These are phyloP conservation scores for Tamias sibiricus DNA, from an alignment of 2,113 vertebrate species.

Conservation along the genomic window DNA sequence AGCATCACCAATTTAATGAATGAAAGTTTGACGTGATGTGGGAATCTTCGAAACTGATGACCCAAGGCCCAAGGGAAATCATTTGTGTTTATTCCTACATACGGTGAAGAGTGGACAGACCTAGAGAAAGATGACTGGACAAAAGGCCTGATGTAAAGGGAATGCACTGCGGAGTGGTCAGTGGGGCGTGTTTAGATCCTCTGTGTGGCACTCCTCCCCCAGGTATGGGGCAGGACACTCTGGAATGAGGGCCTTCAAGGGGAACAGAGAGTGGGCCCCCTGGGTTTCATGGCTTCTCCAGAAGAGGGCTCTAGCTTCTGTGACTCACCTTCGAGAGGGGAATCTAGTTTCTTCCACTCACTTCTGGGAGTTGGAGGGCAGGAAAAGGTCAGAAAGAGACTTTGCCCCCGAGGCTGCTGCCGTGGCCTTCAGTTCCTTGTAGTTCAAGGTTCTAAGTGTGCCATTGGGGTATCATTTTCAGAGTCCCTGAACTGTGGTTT, in stretches of 20 bases:
- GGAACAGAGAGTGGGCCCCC: background rate
- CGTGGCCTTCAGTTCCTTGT: background rate
- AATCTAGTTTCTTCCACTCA: background rate
- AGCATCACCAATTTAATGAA: background rate
- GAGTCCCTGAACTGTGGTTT: background rate
- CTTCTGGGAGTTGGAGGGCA: background rate
- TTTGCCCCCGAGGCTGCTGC: background rate
- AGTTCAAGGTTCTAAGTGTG: background rate
- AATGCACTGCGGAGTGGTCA: rapidly evolving
- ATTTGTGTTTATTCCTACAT: background rate
- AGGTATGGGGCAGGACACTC: background rate
- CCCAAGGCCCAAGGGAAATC: no score
- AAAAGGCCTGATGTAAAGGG: no score
- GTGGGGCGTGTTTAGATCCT: background rate
- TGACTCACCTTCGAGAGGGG: background rate
- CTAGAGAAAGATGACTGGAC: rapidly evolving
- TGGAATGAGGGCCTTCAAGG: background rate
- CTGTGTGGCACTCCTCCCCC: background rate
- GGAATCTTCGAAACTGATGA: background rate
- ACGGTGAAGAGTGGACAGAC: background rate
- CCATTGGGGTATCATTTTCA: background rate
- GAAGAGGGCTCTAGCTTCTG: background rate
- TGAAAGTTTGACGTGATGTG: background rate
- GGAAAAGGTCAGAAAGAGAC: no score
- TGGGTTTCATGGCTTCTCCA: background rate